Evolutionary conservation across 2,888 invertebrate species (phyloP), one percentile per base, ranked within the genome.

Genomic region (Tholera decimalis): DNA sequence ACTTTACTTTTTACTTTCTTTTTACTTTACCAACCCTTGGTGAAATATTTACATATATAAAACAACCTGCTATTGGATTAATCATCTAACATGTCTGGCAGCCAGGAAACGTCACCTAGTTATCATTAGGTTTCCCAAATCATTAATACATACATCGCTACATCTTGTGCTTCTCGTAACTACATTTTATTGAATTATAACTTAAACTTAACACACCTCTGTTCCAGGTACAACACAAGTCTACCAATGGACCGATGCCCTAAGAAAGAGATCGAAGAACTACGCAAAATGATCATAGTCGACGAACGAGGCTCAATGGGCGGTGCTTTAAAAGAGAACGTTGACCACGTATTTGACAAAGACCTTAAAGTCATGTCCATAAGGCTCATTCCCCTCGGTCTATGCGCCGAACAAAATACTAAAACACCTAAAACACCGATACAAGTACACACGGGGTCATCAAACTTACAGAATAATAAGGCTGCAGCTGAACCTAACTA

Each of bases 211-310:
- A 20, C 26, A 35, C 33, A 8, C 24, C 28, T 26, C 9, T 22
- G 7, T 77, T 70, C 15, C 88, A 96, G 96, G 96, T 97, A 97
- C 89, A 99, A 99, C 91, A 97, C 97, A 47, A 97, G 98, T 28
- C 88, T 98, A 44, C 96, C 97, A 26, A 96, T 96, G 77, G 96
- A 96, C 73, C 92, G 96, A 54, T 99, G 99, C 90, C 98, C 98
- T 0, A 96, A 97, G 74, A 96, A 97, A 47, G 97, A 98, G 83
- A 97, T 99, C 68, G 96, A 96, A 13, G 96, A 96, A 57, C 93
- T 98, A 0, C 96, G 98, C 64, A 96, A 96, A 58, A 96, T 97
- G 82, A 96, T 98, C 72, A 96, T 98, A 28, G 96, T 96, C 67
- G 96, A 96, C 79, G 97, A 98, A 76, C 83, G 90, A 9, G 91